Conservation (phyloP, 2,888 invertebrate genomes). For the Cheilosia pagana region DNA sequence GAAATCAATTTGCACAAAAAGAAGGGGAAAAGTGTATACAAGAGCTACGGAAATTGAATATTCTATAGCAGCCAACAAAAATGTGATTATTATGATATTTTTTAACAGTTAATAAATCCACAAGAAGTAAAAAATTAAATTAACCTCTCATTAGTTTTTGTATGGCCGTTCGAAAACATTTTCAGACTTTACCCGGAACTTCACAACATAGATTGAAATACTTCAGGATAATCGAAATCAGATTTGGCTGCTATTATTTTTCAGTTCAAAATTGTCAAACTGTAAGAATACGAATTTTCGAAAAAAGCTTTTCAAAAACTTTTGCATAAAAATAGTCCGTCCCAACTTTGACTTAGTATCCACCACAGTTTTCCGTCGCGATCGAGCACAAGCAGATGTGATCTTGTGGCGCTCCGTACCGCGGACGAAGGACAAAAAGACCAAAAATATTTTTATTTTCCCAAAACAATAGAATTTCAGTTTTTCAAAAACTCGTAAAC, state of each 20-base stretch:
- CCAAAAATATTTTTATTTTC: background rate
- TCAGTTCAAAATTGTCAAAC: background rate
- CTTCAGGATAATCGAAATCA: no score
- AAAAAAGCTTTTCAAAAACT: constrained; percentile 25
- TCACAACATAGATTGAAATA: no score
- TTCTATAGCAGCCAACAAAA: background rate
- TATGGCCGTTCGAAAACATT: no score
- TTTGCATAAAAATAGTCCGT: constrained; percentile 47
- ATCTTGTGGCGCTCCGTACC: constrained; percentile 23
- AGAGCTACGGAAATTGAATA: constrained; percentile 44
- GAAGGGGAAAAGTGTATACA: constrained; percentile 68
- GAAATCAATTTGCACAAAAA: constrained; percentile 59
- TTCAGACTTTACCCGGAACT: no score
- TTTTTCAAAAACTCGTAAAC: constrained; percentile 22
- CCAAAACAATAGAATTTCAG: constrained; percentile 11
- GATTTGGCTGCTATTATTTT: no score
- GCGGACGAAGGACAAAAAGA: constrained; percentile 11
- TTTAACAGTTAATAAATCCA: no score
- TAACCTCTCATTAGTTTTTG: no score
- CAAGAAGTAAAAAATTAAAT: no score
- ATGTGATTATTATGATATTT: no score
- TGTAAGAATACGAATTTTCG: background rate
- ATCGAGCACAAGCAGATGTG: constrained; percentile 41
- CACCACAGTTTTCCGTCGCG: constrained; percentile 51
- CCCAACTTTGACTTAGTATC: constrained; percentile 1